Conservation (phyloP, 2,797 vertebrate genomes). For the Brotula barbata region DNA sequence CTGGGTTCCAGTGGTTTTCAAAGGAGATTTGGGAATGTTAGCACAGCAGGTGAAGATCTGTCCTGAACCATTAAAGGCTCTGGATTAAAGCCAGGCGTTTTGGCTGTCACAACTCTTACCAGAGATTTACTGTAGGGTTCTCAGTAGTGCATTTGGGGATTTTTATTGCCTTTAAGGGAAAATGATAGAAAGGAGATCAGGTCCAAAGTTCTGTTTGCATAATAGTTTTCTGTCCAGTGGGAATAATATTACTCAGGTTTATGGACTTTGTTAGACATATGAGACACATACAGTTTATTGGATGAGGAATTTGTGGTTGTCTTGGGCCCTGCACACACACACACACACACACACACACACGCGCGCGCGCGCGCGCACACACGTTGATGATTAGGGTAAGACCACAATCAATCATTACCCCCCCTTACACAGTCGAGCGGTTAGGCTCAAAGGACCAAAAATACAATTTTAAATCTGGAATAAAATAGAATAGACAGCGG, state of each 20-base stretch:
- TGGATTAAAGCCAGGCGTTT: conserved; percentile 7
- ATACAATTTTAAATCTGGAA: no score
- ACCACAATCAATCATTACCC: conserved; percentile 31
- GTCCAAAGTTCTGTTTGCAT: background rate
- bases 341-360: no score
- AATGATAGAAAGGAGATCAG: background rate
- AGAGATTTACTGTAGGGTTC: no score
- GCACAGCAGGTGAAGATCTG: background rate
- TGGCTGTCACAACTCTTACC: conserved; percentile 18
- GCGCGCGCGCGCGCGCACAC: no score
- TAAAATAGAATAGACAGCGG: no score
- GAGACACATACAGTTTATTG: background rate
- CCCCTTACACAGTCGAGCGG: no score
- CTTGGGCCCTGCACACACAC: background rate
- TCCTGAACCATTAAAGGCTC: conserved; percentile 16
- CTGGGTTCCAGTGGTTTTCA: no score
- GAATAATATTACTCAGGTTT: background rate
- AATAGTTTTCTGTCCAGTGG: background rate
- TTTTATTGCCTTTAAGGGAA: background rate
- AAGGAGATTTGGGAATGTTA: background rate
- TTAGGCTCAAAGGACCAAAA: no score
- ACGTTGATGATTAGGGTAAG: background rate
- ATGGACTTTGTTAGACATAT: background rate
- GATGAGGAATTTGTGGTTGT: background rate
- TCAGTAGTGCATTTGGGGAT: no score